Evolutionary conservation across 2,113 vertebrate species (phyloP), one percentile per base, ranked within the genome.

Genomic region (Burhinus oedicnemus): DNA sequence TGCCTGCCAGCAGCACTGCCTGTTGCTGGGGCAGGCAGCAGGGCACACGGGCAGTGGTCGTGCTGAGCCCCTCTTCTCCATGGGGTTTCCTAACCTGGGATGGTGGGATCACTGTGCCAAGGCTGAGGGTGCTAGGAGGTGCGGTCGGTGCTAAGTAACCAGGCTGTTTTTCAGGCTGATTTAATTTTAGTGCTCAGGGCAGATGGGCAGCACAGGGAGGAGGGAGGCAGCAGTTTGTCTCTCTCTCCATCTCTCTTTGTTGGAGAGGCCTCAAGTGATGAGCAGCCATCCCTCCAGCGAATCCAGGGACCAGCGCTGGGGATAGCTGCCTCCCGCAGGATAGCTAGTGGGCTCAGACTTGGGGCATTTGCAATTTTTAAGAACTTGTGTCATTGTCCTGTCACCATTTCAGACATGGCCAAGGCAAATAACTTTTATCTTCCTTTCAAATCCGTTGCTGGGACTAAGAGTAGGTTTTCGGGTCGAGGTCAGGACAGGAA

Each of bases 401-500:
- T 72, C 78, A 11, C 85, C 22, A 3, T 65, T 69, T 69, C 30
- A 87, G 71, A 22, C n/a, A 3, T 7, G 18, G 81, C 77, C 94
- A 91, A 93, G 45, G 54, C 75, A 96, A 94, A 91, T 45, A 44
- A 11, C 19, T 20, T 65, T 93, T 70, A 74, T 95, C 91, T 87
- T 90, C 71, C 84, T 87, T 94, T 72, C 82, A 51, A 1, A 85
- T 80, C 51, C 19, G 0, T 51, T 86, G 68, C 80, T 93, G 69
- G 52, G 80, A 75, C 52, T 84, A 26, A n/a, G 80, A 69, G 89
- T 49, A 60, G 62, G 45, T 85, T 80, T 70, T 66, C 30, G 19
- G 94, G 94, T 97, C 82, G 16, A 93, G 93, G 87, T 96, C 91
- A 95, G 96, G 96, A 75, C 96, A 97, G 97, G 96, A 97, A 97